A percentile compares a stretch with the other conserved stretches of the same genome.
Conservation (phyloP, 2,888 invertebrate species). For the Coecobrya sp. region DNA sequence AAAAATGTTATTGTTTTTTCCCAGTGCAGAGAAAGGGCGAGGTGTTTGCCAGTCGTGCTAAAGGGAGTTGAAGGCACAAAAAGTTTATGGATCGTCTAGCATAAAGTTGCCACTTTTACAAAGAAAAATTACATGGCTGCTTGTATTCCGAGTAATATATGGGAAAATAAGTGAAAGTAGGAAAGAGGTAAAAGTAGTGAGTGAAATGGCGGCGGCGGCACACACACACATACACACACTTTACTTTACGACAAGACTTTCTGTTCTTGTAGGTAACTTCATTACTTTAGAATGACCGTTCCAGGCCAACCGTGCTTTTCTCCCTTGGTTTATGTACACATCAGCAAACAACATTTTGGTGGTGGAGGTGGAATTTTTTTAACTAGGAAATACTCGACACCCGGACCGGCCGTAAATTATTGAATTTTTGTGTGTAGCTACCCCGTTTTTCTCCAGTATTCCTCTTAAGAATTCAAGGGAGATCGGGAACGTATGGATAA, state of each 20-base stretch:
- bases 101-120: neutral
- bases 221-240: neutral
- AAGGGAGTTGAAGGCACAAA: neutral
- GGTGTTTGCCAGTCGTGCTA: conserved; percentile 37
- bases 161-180: neutral
- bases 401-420: conserved; percentile 13
- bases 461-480: neutral
- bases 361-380: neutral
- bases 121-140: neutral
- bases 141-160: neutral
- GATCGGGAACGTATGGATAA: neutral
- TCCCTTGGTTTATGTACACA: neutral
- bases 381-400: neutral
- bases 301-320: neutral
- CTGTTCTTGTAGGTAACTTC: neutral
- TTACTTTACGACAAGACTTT: conserved; percentile 13
- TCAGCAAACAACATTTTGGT: neutral
- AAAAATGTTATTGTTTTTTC: conserved; percentile 23
- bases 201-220: conserved; percentile 19
- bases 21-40: conserved; percentile 31
- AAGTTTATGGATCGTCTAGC: neutral
- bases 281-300: conserved; percentile 13
- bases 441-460: neutral
- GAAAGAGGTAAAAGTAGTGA: neutral
- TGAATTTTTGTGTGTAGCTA: conserved; percentile 24